phyloP scores from a whole-genome alignment of 2,113 vertebrate species.

The Cinclus mexicanus region DNA sequence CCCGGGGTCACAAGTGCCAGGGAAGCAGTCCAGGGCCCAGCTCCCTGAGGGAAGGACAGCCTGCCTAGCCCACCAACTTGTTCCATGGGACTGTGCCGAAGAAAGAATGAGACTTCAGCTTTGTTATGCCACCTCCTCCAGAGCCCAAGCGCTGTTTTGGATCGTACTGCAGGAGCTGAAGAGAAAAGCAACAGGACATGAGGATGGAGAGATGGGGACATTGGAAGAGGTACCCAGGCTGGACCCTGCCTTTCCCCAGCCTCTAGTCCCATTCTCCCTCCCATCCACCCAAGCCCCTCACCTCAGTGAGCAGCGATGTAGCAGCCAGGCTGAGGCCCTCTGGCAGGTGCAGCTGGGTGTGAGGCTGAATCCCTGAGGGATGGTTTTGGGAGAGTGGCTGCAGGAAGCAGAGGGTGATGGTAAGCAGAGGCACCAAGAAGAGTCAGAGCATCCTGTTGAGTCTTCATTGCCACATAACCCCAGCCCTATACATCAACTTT shows the following conservation, averaged over 20 bases:
- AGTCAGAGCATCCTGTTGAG: neutral
- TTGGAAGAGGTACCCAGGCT: neutral
- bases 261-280: neutral
- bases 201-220: neutral
- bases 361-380: slow-evolving; percentile 88
- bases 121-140: slow-evolving; percentile 81
- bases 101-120: slow-evolving; percentile 93
- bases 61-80: slow-evolving; percentile 79
- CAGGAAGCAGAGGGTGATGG: neutral
- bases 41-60: neutral
- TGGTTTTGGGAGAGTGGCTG: slow-evolving; percentile 91
- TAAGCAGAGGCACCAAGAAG: neutral
- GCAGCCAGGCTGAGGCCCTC: slow-evolving; percentile 87
- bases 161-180: slow-evolving; percentile 89
- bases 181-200: neutral
- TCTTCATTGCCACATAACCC: neutral
- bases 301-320: slow-evolving; percentile 88
- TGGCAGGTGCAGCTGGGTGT: slow-evolving; percentile 89
- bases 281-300: slow-evolving; percentile 44
- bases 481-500: neutral
- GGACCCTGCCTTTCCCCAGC: neutral
- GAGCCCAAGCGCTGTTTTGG: slow-evolving; percentile 84
- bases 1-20: neutral
- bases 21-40: neutral
- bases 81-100: slow-evolving; percentile 87